Base-by-base conservation (phyloP, 2,888 invertebrate genomes). In the Ennomos quercinarius region DNA sequence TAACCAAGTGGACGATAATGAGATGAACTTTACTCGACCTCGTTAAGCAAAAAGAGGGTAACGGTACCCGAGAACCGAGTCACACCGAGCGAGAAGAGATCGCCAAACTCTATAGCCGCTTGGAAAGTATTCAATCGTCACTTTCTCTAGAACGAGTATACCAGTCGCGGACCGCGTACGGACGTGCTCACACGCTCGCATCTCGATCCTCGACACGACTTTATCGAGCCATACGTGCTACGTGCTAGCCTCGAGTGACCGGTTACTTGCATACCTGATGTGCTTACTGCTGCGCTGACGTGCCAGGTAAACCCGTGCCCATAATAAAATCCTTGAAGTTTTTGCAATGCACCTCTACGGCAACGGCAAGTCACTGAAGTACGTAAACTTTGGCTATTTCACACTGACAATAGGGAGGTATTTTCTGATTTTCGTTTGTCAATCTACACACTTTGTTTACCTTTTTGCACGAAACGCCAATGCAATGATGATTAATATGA, bases 141-240 rank as follows among this genome's bases (percentile, higher is more conserved):
- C 91, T 91, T 91, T 91, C 91, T 90, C 90, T 87, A 77, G 74
- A 84, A 84, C 84, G 80, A 80, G 80, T 78, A 85, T 83, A 77
- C 67, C 78, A 81, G 81, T 81, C 70, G 78, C 73, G 69, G 66
- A 64, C 62, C 61, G 63, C 54, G 66, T 46, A 59, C 63, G 63
- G 73, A 77, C 72, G 77, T 77, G 74, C 68, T 68, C 71, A 68
- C 71, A 64, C 64, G 70, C 51, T 47, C 36, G 59, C 63, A 10
- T 50, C 57, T 57, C 39, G 50, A 39, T 45, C 42, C 50, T 51
- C 44, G 50, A 27, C 6, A 27, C 27, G 49, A 36, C 27, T 41
- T 46, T 11, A 38, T 27, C 50, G 52, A 46, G 40, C 40, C 40
- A n/a, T n/a, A n/a, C n/a, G 17, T 1, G 34, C 36, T 56, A 56